phyloP scores from a whole-genome alignment of 2,797 vertebrate genomes.

The Enteromius unitaeniatus region DNA sequence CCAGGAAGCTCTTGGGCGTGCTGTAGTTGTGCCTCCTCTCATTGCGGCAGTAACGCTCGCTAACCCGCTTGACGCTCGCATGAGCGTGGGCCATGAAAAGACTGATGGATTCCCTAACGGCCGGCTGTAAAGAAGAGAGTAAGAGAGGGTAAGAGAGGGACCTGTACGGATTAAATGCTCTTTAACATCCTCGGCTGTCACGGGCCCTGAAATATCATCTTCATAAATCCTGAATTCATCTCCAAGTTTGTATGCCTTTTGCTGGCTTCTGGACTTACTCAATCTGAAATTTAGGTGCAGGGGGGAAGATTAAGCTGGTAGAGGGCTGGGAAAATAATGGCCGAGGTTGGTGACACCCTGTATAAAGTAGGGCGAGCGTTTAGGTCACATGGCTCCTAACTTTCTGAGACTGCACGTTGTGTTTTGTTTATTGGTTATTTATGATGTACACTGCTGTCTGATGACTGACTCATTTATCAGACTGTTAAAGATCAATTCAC shows the following conservation, averaged over 20 bases:
- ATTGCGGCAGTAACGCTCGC: conserved; percentile 80
- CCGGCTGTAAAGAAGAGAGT: conserved; percentile 79
- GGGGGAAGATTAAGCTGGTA: conserved; percentile 79
- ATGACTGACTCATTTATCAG: conserved; percentile 89
- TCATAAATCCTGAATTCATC: conserved; percentile 88
- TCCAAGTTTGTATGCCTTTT: conserved; percentile 79
- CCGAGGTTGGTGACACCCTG: conserved; percentile 69
- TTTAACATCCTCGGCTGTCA: conserved; percentile 80
- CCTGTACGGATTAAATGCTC: conserved; percentile 77
- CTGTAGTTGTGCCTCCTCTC: conserved; percentile 84
- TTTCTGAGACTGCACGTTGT: conserved; percentile 71
- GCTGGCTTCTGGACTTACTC: conserved; percentile 82
- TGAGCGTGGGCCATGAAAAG: conserved; percentile 88
- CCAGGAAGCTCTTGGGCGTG: conserved; percentile 86
- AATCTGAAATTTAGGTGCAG: conserved; percentile 83
- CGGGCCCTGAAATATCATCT: conserved; percentile 85
- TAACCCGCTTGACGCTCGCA: conserved; percentile 81
- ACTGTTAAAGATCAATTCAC: conserved; percentile 93
- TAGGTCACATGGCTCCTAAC: conserved; percentile 77
- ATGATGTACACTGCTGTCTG: conserved; percentile 84
- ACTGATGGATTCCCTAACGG: conserved; percentile 83
- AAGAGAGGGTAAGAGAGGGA: conserved; percentile 50
- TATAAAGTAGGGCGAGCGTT: conserved; percentile 71
- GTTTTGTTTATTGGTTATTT: conserved; percentile 86
- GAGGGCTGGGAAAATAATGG: conserved; percentile 80